Percentiles rank a stretch among this genome's conserved stretches.
Evolutionary conservation across 37 sponge, comb jelly and placozoan genomes (phyloP).

Genomic region (Eunapius fragilis): DNA sequence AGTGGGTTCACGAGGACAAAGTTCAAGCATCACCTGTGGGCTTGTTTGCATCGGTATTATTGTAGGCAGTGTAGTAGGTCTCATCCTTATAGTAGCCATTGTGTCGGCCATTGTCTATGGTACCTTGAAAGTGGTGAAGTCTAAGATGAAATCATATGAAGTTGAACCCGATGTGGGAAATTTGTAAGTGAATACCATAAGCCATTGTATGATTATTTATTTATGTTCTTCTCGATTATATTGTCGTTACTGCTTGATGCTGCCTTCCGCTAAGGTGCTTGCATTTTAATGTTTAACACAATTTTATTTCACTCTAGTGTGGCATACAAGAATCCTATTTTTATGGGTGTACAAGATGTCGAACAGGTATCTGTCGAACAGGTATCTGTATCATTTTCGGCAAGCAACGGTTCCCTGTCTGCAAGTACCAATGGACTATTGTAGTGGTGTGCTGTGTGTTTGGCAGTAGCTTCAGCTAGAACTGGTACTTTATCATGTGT

Average conservation of each 20-base stretch:
- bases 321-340: not conserved
- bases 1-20: not conserved
- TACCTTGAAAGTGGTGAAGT: not conserved
- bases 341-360: not conserved
- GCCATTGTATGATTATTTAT: too few species aligned
- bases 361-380: not conserved
- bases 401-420: not conserved
- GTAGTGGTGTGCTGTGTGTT: not conserved
- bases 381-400: not conserved
- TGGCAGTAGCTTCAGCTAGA: too few species aligned
- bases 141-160: not conserved
- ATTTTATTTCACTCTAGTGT: not conserved
- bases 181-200: not conserved
- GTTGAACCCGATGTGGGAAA: not conserved
- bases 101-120: not conserved
- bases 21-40: not conserved
- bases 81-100: not conserved
- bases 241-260: too few species aligned
- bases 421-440: not conserved
- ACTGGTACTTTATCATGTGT: too few species aligned
- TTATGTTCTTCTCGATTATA: too few species aligned
- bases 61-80: not conserved
- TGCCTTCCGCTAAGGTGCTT: too few species aligned
- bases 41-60: not conserved
- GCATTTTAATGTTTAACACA: not conserved